Percentiles rank a stretch among this genome's conserved stretches.
Conservation (phyloP, 2,113 vertebrate genomes). For the Hystrix cristata region DNA sequence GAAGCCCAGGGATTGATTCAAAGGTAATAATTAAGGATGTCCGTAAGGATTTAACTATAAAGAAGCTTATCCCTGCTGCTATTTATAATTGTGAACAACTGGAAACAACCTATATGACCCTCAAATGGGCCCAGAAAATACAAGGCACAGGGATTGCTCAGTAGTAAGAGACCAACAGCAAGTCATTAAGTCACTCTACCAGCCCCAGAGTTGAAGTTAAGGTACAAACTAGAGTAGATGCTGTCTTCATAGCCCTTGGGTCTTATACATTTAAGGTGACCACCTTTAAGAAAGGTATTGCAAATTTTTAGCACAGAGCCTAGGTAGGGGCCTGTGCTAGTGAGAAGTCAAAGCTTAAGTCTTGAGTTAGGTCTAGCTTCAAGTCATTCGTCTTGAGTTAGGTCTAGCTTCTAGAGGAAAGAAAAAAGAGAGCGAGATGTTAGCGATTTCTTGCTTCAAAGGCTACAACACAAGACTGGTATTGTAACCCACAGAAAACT, state of each 20-base stretch:
- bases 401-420: background rate
- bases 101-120: background rate
- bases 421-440: background rate
- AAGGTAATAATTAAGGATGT: slow-evolving; percentile 76
- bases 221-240: background rate
- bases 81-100: slow-evolving; percentile 57
- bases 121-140: background rate
- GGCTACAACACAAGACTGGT: background rate
- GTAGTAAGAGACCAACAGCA: background rate
- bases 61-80: slow-evolving; percentile 56
- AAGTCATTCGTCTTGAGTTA: rapidly evolving
- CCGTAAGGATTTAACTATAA: slow-evolving; percentile 31
- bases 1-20: slow-evolving; percentile 3
- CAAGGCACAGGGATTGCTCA: background rate
- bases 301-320: background rate
- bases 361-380: rapidly evolving
- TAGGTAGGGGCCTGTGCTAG: background rate
- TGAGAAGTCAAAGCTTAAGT: background rate
- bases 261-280: background rate
- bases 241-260: background rate
- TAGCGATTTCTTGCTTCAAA: background rate
- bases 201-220: background rate
- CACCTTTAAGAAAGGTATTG: background rate
- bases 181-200: slow-evolving; percentile 25
- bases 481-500: background rate